These are phyloP conservation scores for Aphidius ervi DNA, from an alignment of 1,140 invertebrate genomes.

Conservation along the genomic window DNA sequence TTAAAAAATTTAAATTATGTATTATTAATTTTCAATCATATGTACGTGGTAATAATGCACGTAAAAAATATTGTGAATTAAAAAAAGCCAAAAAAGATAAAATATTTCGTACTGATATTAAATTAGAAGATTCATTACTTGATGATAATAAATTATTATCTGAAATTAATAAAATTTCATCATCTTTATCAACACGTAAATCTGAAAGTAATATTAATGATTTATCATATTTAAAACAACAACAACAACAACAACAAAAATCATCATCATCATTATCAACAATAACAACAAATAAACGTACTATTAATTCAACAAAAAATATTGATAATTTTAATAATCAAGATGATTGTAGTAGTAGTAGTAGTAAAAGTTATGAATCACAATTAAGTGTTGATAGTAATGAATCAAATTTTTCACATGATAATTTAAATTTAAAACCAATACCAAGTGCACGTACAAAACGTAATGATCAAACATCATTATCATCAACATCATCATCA, in stretches of 20 bases:
- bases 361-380: conserved; percentile 47
- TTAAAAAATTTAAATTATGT: conserved; percentile 58
- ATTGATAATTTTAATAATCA: background rate
- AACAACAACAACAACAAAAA: conserved; percentile 50
- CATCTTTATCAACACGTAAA: conserved; percentile 10
- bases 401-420: conserved; percentile 45
- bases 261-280: no score
- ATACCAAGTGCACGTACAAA: conserved; percentile 45
- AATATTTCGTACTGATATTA: conserved; percentile 17
- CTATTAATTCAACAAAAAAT: conserved; percentile 32
- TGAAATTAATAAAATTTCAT: conserved; percentile 14
- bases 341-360: background rate
- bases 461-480: conserved; percentile 39
- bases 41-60: conserved; percentile 60
- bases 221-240: conserved; percentile 54
- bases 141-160: conserved; percentile 39
- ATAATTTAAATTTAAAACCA: conserved; percentile 41
- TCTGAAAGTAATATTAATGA: conserved; percentile 43
- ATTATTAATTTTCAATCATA: conserved; percentile 70
- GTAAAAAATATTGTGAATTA: conserved; percentile 52
- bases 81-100: conserved; percentile 37
- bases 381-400: conserved; percentile 49
- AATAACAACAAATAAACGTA: conserved; percentile 51
- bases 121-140: conserved; percentile 44
- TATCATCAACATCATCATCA: conserved; percentile 29